Evolutionary conservation across 2,113 vertebrate species (phyloP).

Genomic region (Dissostichus mawsoni): DNA sequence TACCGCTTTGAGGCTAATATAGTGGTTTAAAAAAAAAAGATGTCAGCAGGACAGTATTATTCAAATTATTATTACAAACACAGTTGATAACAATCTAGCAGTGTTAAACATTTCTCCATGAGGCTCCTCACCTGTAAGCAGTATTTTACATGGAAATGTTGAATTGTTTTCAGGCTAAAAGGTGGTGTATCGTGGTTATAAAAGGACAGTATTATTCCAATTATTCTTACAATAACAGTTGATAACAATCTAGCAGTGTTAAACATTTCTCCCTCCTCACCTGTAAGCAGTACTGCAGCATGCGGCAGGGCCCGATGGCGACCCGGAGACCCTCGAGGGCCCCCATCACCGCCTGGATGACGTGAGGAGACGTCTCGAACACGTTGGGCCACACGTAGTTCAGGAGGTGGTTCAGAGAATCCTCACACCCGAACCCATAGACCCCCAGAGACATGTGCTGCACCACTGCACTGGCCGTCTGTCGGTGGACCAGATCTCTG

Average conservation of each 20-base stretch:
- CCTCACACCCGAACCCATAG: conserved; percentile 98
- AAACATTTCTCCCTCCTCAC: conserved; percentile 71
- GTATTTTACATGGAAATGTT: conserved; percentile 71
- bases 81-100: too few species aligned
- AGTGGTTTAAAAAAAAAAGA: too few species aligned
- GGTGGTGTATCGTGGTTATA: neutral
- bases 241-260: too few species aligned
- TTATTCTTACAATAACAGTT: too few species aligned
- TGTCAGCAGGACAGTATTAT: too few species aligned
- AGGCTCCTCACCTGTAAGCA: conserved; percentile 92
- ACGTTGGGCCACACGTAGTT: conserved; percentile 99
- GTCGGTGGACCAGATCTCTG: conserved; percentile 97
- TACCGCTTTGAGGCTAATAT: too few species aligned
- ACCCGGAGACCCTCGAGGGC: conserved; percentile 96
- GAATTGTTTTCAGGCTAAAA: too few species aligned
- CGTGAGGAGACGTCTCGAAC: conserved; percentile 97
- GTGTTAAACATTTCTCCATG: neutral
- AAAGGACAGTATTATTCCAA: too few species aligned
- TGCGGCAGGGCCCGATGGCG: conserved; percentile 96
- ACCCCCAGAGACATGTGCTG: conserved; percentile 99
- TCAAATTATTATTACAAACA: too few species aligned
- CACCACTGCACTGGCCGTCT: conserved; percentile 97
- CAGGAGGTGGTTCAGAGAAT: conserved; percentile 95
- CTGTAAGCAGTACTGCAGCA: conserved; percentile 99
- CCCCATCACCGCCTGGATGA: conserved; percentile 99